Conservation (phyloP, 1,140 invertebrate species). For the Pissodes strobi region DNA sequence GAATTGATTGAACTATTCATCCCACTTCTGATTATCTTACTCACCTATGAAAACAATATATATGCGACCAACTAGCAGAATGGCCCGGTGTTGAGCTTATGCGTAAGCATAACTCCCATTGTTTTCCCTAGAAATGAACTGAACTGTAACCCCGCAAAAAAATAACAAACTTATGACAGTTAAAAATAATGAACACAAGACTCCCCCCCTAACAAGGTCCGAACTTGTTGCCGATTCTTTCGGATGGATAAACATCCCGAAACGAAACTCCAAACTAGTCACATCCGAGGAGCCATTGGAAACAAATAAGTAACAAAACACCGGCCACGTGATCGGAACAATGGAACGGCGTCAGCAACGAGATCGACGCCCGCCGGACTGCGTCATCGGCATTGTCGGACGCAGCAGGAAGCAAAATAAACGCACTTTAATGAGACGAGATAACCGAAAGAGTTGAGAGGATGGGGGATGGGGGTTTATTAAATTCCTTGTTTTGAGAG, state of each 20-base stretch:
- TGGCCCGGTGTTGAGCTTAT: no score
- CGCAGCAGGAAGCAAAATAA: slow-evolving; percentile 19
- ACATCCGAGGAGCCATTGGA: slow-evolving; percentile 26
- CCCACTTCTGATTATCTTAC: no score
- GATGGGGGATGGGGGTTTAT: slow-evolving; percentile 11
- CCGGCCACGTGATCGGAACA: slow-evolving; percentile 26
- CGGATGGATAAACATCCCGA: slow-evolving; percentile 26
- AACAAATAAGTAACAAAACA: slow-evolving; percentile 37
- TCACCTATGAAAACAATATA: no score
- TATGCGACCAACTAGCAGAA: no score
- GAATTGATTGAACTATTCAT: no score
- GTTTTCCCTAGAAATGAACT: neutral
- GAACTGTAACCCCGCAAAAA: neutral
- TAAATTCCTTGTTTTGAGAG: slow-evolving; percentile 20
- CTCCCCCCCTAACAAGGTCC: slow-evolving; percentile 18
- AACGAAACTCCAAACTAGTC: slow-evolving; percentile 28
- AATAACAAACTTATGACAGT: neutral
- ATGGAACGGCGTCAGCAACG: slow-evolving; percentile 17
- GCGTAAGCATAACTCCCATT: no score
- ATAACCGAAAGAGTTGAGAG: slow-evolving; percentile 10
- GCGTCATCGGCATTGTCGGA: slow-evolving; percentile 13
- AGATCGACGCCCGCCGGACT: slow-evolving; percentile 19
- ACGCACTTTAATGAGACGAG: slow-evolving; percentile 16
- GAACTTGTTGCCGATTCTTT: slow-evolving; percentile 21
- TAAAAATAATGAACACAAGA: slow-evolving; percentile 9